Percentiles rank a stretch among this genome's conserved stretches.
These are phyloP conservation scores for Phyllostomus hastatus DNA, from an alignment of 2,113 vertebrate species.

Conservation along the genomic window DNA sequence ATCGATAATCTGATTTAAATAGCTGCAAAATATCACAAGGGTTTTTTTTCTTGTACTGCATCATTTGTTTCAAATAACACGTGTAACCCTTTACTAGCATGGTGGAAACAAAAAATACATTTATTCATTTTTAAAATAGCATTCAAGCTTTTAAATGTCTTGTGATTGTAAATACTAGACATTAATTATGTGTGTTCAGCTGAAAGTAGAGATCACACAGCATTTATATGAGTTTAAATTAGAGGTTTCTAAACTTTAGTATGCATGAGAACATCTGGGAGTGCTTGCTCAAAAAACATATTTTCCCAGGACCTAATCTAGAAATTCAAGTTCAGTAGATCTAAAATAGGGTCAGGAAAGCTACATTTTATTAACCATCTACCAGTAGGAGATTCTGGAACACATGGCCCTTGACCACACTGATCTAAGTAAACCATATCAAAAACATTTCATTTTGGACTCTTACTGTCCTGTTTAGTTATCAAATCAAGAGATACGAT, in stretches of 20 bases:
- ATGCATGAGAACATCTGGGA: background rate
- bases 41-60: background rate
- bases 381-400: background rate
- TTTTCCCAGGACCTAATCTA: background rate
- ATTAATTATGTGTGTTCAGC: slow-evolving; percentile 28
- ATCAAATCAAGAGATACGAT: background rate
- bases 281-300: background rate
- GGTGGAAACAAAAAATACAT: slow-evolving; percentile 5
- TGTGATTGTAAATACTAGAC: background rate
- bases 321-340: background rate
- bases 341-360: background rate
- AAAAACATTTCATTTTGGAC: background rate
- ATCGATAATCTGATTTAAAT: slow-evolving; percentile 43
- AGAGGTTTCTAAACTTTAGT: background rate
- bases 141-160: slow-evolving; percentile 33
- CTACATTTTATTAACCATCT: background rate
- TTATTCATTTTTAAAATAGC: slow-evolving; percentile 41
- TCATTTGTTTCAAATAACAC: slow-evolving; percentile 38
- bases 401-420: background rate
- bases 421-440: background rate
- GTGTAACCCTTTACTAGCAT: background rate
- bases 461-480: background rate
- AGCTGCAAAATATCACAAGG: background rate
- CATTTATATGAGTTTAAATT: slow-evolving; percentile 22
- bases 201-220: background rate